Evolutionary conservation across 2,797 vertebrate genomes (phyloP), one percentile per base, ranked within the genome.

Genomic region (Tarsius wallacei): DNA sequence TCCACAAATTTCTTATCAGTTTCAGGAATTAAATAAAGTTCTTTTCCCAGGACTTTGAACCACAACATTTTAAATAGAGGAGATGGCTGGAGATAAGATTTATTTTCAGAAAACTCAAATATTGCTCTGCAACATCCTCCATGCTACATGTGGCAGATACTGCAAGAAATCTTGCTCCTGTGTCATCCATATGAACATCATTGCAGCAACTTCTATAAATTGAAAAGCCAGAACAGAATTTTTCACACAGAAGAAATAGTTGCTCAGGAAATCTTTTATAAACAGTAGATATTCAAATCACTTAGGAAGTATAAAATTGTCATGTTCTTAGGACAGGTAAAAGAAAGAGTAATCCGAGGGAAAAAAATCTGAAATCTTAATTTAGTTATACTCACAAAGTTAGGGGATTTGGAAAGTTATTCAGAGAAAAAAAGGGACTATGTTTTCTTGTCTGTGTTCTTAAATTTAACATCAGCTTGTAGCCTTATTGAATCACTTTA

Each of bases 21-120:
- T 36, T 73, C 64, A 66, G 28, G 24, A 22, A 68, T 19, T 28
- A 70, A 71, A 68, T 51, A 80, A 63, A 77, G 10, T 59, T 61
- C 71, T 80, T 33, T 3, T 33, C n/a, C 31, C 4, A 55, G 57
- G 36, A 80, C 89, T 91, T 78, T 53, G 33, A 63, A 53, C 1
- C 1, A 47, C 59, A 57, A 59, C 8, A 85, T 76, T 91, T 95
- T 87, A 74, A 84, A 55, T 63, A 80, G 13, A 87, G 16, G 49
- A 74, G 51, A 96, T 77, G 11, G 2, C 12, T 66, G 15, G 17
- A 91, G 80, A 36, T 78, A 59, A 83, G 64, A 74, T 88, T 53
- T 78, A 51, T 88, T 97, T 91, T 91, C 68, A 55, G 77, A 81
- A 96, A 90, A 80, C 26, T 66, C 33, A 78, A 97, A 55, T 59